Evolutionary conservation across 2,113 vertebrate genomes (phyloP).

Genomic region (Prionailurus bengalensis): DNA sequence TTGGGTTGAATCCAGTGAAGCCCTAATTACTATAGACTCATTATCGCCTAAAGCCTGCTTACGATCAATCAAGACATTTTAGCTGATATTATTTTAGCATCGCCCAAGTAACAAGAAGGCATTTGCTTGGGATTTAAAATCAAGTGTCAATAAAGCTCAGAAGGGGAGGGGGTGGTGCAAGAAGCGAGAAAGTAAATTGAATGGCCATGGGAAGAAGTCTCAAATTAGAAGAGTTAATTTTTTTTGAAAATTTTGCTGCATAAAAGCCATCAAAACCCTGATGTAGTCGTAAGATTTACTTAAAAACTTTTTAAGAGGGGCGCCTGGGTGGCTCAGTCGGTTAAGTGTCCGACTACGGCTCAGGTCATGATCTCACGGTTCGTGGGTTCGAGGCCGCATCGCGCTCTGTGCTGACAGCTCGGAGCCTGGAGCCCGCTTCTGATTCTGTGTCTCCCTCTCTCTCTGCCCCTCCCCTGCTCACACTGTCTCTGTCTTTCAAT

Average conservation of each 20-base stretch:
- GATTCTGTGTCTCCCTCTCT: too few relatives aligned
- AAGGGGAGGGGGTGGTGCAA: neutral
- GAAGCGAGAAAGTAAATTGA: neutral
- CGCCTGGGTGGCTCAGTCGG: too few relatives aligned
- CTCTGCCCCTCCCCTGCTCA: too few relatives aligned
- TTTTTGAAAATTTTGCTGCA: neutral
- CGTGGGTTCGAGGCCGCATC: too few relatives aligned
- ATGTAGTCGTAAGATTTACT: neutral
- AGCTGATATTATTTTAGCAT: constrained; percentile 47
- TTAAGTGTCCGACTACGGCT: too few relatives aligned
- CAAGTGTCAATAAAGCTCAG: neutral
- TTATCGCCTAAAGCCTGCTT: constrained; percentile 63
- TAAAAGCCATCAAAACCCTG: neutral
- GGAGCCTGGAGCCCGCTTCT: too few relatives aligned
- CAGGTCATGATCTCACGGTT: too few relatives aligned
- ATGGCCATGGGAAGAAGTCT: neutral
- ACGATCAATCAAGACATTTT: neutral
- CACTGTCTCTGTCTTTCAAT: too few relatives aligned
- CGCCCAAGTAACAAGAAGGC: neutral
- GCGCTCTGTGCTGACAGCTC: too few relatives aligned
- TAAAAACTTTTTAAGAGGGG: too few relatives aligned
- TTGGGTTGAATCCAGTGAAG: neutral
- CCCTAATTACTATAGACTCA: constrained; percentile 46
- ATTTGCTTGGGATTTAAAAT: neutral
- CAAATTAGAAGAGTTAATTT: neutral